phyloP scores from a whole-genome alignment of 2,888 invertebrate genomes.

The Horisme vitalbata region DNA sequence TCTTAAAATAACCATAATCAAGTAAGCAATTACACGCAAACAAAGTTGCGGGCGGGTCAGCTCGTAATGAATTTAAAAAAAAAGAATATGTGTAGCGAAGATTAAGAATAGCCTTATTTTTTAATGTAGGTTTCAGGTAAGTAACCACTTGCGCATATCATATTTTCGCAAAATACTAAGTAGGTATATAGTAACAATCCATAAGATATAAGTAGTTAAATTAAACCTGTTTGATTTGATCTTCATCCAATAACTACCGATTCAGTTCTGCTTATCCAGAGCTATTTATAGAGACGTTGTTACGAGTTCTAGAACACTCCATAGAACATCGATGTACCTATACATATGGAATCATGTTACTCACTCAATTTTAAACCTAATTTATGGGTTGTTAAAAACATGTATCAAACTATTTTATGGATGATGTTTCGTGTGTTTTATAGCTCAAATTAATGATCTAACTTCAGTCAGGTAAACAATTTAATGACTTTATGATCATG shows the following conservation, averaged over 20 bases:
- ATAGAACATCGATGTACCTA: slow-evolving; percentile 25
- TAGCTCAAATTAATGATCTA: slow-evolving; percentile 21
- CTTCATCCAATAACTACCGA: slow-evolving; percentile 2
- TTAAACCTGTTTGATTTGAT: slow-evolving; percentile 5
- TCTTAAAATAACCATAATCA: too few species aligned
- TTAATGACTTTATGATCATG: slow-evolving; percentile 14
- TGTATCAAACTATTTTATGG: slow-evolving; percentile 19
- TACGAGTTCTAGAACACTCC: slow-evolving; percentile 44
- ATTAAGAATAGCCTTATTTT: too few species aligned
- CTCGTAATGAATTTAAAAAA: too few species aligned
- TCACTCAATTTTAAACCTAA: slow-evolving; percentile 25
- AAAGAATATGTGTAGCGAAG: too few species aligned
- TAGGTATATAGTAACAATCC: too few species aligned
- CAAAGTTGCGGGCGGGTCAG: too few species aligned
- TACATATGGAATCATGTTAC: slow-evolving; percentile 24
- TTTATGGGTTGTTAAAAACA: slow-evolving; percentile 26
- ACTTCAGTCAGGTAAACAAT: slow-evolving; percentile 19
- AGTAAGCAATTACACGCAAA: too few species aligned
- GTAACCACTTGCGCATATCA: too few species aligned
- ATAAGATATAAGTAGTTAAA: too few species aligned
- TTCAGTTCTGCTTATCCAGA: slow-evolving; percentile 57
- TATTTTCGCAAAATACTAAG: too few species aligned
- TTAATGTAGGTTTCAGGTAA: too few species aligned
- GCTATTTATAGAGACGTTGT: slow-evolving; percentile 59
- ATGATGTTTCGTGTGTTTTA: slow-evolving; percentile 27